Evolutionary conservation across 2,888 invertebrate species (phyloP), one percentile per base, ranked within the genome.

Genomic region (Sthenelais limicola): DNA sequence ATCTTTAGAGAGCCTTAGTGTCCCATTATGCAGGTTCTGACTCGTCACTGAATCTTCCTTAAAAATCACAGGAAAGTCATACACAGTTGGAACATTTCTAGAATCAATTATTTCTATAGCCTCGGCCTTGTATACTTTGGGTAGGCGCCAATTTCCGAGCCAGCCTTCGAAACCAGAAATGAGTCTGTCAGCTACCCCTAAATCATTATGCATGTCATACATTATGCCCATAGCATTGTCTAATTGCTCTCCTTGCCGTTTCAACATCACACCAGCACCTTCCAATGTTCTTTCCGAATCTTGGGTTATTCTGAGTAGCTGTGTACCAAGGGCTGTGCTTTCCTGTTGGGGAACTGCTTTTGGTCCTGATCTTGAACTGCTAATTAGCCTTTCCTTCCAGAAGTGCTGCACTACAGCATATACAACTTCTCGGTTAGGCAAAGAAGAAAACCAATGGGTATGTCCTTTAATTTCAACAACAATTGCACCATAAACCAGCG

Each of bases 371-470:
- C 24, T 15, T n/a, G 33, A 32, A 32, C 56, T 32, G 48, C 30
- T 9, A 74, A 76, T 3, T 73, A 77, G 43, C 73, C 66, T 62
- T 28, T 75, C 66, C 47, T 73, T 77, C 76, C 79, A 78, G 47
- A 83, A 83, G 73, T 83, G 81, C 32, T 73, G 70, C 5, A 83
- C 43, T 7, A 78, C 74, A 26, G 77, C 74, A 74, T 77, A 82
- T 5, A 79, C 74, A 26, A 76, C 75, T 47, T 80, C 77, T 66
- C 80, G 74, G 35, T 82, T 80, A 5, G 77, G 51, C 43, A 84
- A 67, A 15, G 83, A 83, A 12, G 83, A 82, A 70, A 83, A 79
- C 84, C 83, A 83, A 30, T 79, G 74, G 47, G 76, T 79, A 12
- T 77, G 77, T 32, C 75, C 72, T 5, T 74, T 75, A 15, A 74